These are phyloP conservation scores for Tupaia tana DNA, from an alignment of 2,113 vertebrate genomes.

Conservation along the genomic window DNA sequence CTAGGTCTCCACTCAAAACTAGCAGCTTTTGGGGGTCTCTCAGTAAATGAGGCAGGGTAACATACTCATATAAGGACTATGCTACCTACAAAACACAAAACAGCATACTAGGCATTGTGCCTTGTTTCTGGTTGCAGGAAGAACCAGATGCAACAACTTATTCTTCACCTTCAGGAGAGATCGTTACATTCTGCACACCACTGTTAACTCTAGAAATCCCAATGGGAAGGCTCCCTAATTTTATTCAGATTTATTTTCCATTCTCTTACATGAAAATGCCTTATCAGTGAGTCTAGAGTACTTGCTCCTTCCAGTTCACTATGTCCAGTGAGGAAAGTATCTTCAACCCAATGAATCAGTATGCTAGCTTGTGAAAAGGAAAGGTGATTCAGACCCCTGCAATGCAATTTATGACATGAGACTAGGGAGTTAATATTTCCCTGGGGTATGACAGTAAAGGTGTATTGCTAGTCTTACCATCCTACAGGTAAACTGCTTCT, in stretches of 20 bases:
- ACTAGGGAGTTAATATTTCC: no score
- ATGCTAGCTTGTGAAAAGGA: background rate
- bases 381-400: background rate
- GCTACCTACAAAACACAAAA: no score
- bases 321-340: background rate
- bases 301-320: background rate
- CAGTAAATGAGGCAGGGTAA: no score
- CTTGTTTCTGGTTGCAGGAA: background rate
- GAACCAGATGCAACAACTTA: background rate
- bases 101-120: background rate
- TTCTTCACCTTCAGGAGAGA: background rate
- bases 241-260: background rate
- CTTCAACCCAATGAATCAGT: background rate
- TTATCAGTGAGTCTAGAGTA: no score
- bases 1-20: no score
- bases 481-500: background rate
- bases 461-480: background rate
- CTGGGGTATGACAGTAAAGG: background rate
- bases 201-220: background rate
- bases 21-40: background rate
- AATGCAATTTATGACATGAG: no score
- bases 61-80: no score
- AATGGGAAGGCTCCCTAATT: background rate
- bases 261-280: no score
- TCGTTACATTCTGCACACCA: background rate